Base-by-base conservation (phyloP, 2,797 vertebrate species). In the Champsocephalus esox region DNA sequence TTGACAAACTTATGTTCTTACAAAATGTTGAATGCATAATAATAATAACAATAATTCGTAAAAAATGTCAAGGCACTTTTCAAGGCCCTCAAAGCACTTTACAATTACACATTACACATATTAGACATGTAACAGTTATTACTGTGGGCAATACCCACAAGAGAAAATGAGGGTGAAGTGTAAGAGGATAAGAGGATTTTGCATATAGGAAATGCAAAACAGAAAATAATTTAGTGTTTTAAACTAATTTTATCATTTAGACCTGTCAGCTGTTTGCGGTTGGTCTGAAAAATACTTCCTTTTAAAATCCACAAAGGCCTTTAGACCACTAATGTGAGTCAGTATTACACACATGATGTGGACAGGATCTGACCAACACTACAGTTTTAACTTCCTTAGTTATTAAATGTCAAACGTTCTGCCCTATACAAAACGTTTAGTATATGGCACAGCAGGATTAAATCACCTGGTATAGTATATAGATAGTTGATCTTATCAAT, bases 301-400 rank as follows among this genome's bases (percentile, higher is more conserved):
- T 59, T 52, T n/a, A 50, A 68, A 62, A 57, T 16, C 13, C 68
- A 16, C 24, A 41, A 54, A 69, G 11, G 12, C 32, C 50, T 13
- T 5, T 51, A n/a, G 11, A 24, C 10, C n/a, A 1, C 6, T 52
- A 6, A 32, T 50, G 50, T 73, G 49, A 84, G 61, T 78, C 64
- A 70, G 60, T 56, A 4, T 73, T 24, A 65, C 19, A 56, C 38
- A 49, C 55, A 73, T 67, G 73, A 81, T 79, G 79, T 86, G 65
- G 52, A 56, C 49, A 59, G 13, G 4, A 72, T 45, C 17, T 28
- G 45, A 24, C 5, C 73, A 43, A 48, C 48, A 54, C 38, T 45
- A 13, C 12, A 32, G 9, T 32, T 66, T 64, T 28, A 73, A 69
- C 17, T 44, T 63, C 51, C 32, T 44, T 17, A 38, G 3, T 24